Base-by-base conservation (phyloP, 2,113 vertebrate species). In the Lophura nycthemera region DNA sequence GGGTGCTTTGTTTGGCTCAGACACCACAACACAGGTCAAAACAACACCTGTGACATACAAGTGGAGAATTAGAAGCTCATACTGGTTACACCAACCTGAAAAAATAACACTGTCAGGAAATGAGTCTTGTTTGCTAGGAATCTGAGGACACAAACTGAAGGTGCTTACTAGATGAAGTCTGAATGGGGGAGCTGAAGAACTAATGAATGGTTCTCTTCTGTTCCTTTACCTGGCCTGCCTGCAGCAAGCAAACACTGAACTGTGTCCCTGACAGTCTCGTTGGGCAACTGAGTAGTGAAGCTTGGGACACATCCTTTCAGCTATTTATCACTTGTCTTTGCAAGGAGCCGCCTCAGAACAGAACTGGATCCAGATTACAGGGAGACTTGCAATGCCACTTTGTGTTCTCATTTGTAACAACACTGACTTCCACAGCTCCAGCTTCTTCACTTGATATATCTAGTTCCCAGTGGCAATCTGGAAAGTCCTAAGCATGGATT, bases 41-140 rank as follows among this genome's bases (percentile, higher is more conserved):
- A 99, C 94, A 71, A 99, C 91, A 47, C 99, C 99, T 99, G 93
- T 43, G 43, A 87, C 83, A 67, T 76, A 65, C 36, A 90, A 90
- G 84, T 43, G 47, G 90, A 85, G 71, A 67, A 75, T 80, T 40
- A 95, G 81, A 89, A 89, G 40, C 29, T 60, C 3, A 8, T 10
- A n/a, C 13, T 56, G 43, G 10, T 83, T 66, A 79, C 42, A 73
- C 19, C 14, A 78, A 92, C 40, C 22, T 80, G 27, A 69, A 89
- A 48, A 83, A 18, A 17, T 12, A 90, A 52, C 6, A 40, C 8
- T 36, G 13, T 30, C 42, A 59, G 59, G 64, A 76, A 79, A 36
- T 2, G 50, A 45, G 47, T 76, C 40, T 69, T 65, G 11, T 47
- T 78, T 74, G 21, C 21, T 45, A 48, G 40, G 32, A 65, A 64